phyloP scores from a whole-genome alignment of 2,888 invertebrate genomes.

The Hylaea fasciaria region DNA sequence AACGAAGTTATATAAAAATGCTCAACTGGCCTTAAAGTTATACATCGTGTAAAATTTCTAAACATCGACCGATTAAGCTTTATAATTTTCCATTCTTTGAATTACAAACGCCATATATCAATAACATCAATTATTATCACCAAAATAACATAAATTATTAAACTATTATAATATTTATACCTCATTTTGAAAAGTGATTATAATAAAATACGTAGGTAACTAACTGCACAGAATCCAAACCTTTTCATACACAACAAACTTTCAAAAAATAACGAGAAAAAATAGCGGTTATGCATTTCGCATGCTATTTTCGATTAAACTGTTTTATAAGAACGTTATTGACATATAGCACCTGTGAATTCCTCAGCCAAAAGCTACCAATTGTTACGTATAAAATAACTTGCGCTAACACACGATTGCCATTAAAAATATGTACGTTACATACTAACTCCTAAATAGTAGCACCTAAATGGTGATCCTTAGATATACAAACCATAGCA shows the following conservation, averaged over 20 bases:
- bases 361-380: conserved; percentile 54
- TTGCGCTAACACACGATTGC: conserved; percentile 44
- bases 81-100: conserved; percentile 34
- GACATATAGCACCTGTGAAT: conserved; percentile 30
- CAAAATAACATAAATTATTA: neutral
- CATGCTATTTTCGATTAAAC: neutral
- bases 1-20: conserved; percentile 55
- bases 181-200: too few species aligned
- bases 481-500: conserved; percentile 58
- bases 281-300: neutral
- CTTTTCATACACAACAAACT: too few species aligned
- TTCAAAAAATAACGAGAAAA: too few species aligned
- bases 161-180: too few species aligned
- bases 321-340: neutral
- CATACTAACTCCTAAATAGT: conserved; percentile 69
- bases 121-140: neutral
- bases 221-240: too few species aligned
- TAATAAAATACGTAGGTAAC: too few species aligned
- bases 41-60: conserved; percentile 47
- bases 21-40: conserved; percentile 62
- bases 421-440: conserved; percentile 33
- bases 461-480: conserved; percentile 77
- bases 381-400: conserved; percentile 44
- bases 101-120: conserved; percentile 38
- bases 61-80: conserved; percentile 67